These are phyloP conservation scores for Trigoniulus corallinus DNA, from an alignment of 1,140 invertebrate genomes.

Conservation along the genomic window DNA sequence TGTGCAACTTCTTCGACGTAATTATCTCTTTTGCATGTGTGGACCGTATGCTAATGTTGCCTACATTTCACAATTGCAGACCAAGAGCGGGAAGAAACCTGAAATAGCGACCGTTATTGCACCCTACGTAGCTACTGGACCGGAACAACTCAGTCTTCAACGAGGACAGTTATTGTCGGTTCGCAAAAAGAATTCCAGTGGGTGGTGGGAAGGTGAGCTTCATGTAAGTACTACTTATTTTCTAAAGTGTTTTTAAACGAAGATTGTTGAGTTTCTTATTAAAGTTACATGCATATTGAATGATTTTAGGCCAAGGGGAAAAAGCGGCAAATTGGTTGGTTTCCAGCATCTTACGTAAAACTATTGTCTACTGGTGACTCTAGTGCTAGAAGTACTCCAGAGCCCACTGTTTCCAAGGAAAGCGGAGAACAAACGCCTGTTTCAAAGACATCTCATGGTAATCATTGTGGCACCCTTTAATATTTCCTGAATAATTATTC, in stretches of 20 bases:
- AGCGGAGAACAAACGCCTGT: background rate
- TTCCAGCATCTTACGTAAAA: slow-evolving; percentile 93
- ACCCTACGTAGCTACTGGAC: slow-evolving; percentile 68
- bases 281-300: background rate
- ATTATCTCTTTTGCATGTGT: slow-evolving; percentile 8
- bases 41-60: slow-evolving; percentile 6
- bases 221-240: slow-evolving; percentile 55
- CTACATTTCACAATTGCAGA: slow-evolving; percentile 9
- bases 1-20: background rate
- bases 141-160: slow-evolving; percentile 73
- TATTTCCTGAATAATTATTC: too few relatives aligned
- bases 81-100: slow-evolving; percentile 48
- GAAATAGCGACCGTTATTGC: slow-evolving; percentile 81
- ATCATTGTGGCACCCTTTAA: too few relatives aligned
- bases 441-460: background rate
- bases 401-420: background rate
- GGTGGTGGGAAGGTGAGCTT: slow-evolving; percentile 99
- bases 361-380: slow-evolving; percentile 31
- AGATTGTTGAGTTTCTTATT: background rate
- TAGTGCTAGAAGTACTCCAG: slow-evolving; percentile 20
- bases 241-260: background rate
- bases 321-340: slow-evolving; percentile 90
- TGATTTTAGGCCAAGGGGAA: slow-evolving; percentile 62
- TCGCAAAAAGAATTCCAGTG: slow-evolving; percentile 84
- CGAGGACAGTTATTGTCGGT: slow-evolving; percentile 92